Conservation (phyloP, 37 sponge, comb jelly and placozoan species). For the Ephydatia muelleri region DNA sequence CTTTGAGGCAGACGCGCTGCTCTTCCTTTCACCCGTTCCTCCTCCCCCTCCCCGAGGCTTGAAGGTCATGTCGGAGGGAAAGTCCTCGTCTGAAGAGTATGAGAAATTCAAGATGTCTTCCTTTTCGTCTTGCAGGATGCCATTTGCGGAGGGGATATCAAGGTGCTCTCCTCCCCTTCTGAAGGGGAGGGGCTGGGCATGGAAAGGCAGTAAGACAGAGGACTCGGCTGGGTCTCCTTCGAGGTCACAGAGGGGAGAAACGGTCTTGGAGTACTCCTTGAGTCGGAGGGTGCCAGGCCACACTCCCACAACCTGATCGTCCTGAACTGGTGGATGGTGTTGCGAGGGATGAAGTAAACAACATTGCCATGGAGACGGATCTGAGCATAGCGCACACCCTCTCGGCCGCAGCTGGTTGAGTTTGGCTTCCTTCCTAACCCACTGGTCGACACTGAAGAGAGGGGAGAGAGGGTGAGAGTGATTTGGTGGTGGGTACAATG, state of each 20-base stretch:
- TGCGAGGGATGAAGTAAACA: conserved; percentile 97
- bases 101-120: conserved; percentile 22
- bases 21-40: not conserved
- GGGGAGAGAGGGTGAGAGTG: not conserved
- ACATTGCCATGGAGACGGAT: conserved; percentile 84
- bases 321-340: conserved; percentile 94
- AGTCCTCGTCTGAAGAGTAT: conserved; percentile 62
- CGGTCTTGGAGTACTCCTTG: conserved; percentile 32
- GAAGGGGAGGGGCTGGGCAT: not conserved
- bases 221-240: not conserved
- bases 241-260: not conserved
- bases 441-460: conserved; percentile 86
- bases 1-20: not conserved
- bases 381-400: conserved; percentile 79
- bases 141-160: not conserved
- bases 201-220: not conserved
- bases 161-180: not conserved
- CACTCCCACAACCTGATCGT: conserved; percentile 89
- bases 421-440: conserved; percentile 97
- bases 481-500: too few species aligned
- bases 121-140: not conserved
- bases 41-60: not conserved
- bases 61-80: conserved; percentile 19
- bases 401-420: conserved; percentile 86
- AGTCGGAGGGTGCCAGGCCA: conserved; percentile 97